A percentile compares a stretch with the other conserved stretches of the same genome.
Evolutionary conservation across 2,797 vertebrate genomes (phyloP).

Genomic region (Cephalopachus bancanus): DNA sequence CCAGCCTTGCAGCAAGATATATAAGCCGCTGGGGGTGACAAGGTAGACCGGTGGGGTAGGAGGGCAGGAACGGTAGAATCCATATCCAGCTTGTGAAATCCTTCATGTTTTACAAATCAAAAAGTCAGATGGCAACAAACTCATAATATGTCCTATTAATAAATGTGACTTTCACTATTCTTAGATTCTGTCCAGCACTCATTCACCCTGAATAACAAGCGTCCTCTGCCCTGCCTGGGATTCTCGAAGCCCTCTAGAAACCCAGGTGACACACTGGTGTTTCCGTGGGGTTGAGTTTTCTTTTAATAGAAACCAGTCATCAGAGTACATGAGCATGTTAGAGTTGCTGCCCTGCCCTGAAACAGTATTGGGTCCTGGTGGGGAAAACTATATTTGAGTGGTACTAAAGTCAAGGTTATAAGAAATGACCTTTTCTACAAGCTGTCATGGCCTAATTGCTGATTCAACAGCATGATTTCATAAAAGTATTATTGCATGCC

Average conservation of each 20-base stretch:
- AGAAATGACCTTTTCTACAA: slow-evolving; percentile 41
- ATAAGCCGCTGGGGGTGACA: slow-evolving; percentile 56
- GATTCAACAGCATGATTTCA: background rate
- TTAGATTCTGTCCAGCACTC: slow-evolving; percentile 23
- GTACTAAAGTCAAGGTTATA: slow-evolving; percentile 38
- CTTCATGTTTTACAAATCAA: slow-evolving; percentile 67
- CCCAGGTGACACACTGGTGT: background rate
- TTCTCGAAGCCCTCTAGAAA: background rate
- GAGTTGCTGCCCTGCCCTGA: background rate
- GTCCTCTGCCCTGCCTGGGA: background rate
- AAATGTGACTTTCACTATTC: slow-evolving; percentile 56
- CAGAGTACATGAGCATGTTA: fast-evolving
- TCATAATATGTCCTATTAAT: slow-evolving; percentile 54
- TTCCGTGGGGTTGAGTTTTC: background rate
- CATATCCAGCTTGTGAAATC: slow-evolving; percentile 29
- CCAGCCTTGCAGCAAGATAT: slow-evolving; percentile 61
- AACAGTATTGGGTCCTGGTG: background rate
- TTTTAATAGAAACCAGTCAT: slow-evolving; percentile 40
- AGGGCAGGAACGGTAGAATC: slow-evolving; percentile 63
- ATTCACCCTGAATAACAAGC: slow-evolving; percentile 24
- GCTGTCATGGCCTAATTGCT: background rate
- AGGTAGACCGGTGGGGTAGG: background rate
- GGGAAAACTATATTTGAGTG: background rate
- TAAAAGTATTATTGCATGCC: background rate
- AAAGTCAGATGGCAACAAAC: slow-evolving; percentile 58